Conservation (phyloP, 2,888 invertebrate species). For the Congeria kusceri region DNA sequence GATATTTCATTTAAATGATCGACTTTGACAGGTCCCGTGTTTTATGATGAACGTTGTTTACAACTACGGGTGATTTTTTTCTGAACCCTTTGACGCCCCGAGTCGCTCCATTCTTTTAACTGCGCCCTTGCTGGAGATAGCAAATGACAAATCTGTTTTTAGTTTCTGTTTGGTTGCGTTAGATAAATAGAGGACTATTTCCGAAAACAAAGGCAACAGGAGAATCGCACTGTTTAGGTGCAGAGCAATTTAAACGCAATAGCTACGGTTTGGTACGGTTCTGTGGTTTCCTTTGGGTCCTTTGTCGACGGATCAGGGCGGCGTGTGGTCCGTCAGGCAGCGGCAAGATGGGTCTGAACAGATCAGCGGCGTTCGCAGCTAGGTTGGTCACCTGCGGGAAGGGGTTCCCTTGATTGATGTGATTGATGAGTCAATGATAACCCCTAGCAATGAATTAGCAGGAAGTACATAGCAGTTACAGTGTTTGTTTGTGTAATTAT, state of each 20-base stretch:
- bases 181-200: constrained; percentile 16
- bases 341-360: no score
- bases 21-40: constrained; percentile 25
- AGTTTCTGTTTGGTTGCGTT: constrained; percentile 18
- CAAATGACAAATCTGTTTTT: constrained; percentile 38
- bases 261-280: no score
- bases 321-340: no score
- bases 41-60: constrained; percentile 26
- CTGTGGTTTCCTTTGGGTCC: no score
- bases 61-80: constrained; percentile 32
- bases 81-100: constrained; percentile 22
- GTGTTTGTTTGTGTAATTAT: no score
- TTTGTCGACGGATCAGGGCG: no score
- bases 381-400: no score
- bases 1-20: constrained; percentile 42
- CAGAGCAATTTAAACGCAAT: neutral
- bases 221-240: neutral
- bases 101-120: constrained; percentile 10
- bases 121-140: constrained; percentile 25
- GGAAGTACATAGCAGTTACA: no score
- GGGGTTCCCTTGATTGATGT: no score
- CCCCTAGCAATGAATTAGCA: no score
- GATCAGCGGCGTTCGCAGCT: no score
- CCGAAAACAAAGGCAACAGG: constrained; percentile 11
- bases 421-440: no score